Conservation (phyloP, 2,888 invertebrate species). For the Anthophora plumipes region DNA sequence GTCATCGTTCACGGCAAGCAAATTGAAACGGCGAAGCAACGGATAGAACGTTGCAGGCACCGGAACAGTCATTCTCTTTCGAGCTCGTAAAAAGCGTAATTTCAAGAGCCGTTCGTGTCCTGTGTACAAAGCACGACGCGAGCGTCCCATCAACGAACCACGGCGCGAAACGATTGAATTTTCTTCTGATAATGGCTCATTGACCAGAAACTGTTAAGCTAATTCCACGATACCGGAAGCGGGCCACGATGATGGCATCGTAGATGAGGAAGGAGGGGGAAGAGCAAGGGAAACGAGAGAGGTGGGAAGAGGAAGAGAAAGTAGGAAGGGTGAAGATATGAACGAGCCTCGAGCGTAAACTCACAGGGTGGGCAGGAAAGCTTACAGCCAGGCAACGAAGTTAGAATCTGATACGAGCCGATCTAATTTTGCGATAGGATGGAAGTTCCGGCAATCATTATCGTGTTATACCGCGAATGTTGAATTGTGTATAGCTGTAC, state of each 20-base stretch:
- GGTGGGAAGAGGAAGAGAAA: constrained; percentile 29
- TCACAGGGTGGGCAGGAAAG: constrained; percentile 45
- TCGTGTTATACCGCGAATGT: constrained; percentile 70
- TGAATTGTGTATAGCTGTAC: constrained; percentile 50
- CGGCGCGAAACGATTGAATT: constrained; percentile 65
- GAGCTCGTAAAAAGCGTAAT: constrained; percentile 46
- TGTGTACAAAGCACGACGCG: constrained; percentile 29
- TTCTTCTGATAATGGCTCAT: constrained; percentile 64
- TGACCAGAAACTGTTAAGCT: constrained; percentile 68
- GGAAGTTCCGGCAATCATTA: constrained; percentile 73
- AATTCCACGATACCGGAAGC: constrained; percentile 50
- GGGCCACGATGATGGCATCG: not conserved
- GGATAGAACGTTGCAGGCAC: not conserved
- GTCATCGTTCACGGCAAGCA: constrained; percentile 15
- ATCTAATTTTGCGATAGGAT: constrained; percentile 74
- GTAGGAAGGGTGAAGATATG: constrained; percentile 45
- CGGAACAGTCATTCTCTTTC: constrained; percentile 27
- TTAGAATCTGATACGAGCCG: constrained; percentile 72
- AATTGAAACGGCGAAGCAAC: constrained; percentile 25
- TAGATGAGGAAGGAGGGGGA: constrained; percentile 18
- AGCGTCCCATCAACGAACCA: constrained; percentile 10
- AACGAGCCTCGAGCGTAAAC: constrained; percentile 59
- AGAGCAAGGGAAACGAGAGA: constrained; percentile 31
- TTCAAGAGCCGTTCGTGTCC: constrained; percentile 42
- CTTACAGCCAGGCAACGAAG: constrained; percentile 66